Percentiles rank a stretch among this genome's conserved stretches.
phyloP scores from a whole-genome alignment of 2,888 invertebrate genomes.

The Mayetiola destructor region DNA sequence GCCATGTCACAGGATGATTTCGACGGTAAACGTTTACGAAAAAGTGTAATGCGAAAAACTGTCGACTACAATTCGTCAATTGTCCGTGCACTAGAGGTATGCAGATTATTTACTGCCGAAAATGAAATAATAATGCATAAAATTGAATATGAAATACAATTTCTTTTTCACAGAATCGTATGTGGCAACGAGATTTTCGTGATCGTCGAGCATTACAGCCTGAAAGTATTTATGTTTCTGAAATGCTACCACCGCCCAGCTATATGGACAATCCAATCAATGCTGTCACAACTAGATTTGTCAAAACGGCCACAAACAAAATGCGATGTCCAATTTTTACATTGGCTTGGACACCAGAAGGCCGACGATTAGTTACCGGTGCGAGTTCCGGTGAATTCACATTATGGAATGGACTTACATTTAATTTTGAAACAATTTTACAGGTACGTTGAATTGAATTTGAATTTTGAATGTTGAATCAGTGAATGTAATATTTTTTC shows the following conservation, averaged over 20 bases:
- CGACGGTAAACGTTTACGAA: constrained; percentile 88
- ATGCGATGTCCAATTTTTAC: constrained; percentile 99
- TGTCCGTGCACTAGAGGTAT: constrained; percentile 78
- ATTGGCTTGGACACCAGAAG: constrained; percentile 99
- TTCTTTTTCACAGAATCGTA: constrained; percentile 50
- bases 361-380: constrained; percentile 90
- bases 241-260: constrained; percentile 85
- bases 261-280: constrained; percentile 92
- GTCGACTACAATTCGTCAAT: constrained; percentile 96
- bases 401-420: constrained; percentile 99
- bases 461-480: neutral
- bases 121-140: neutral
- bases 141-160: neutral
- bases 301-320: constrained; percentile 99
- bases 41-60: constrained; percentile 93
- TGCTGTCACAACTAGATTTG: constrained; percentile 86
- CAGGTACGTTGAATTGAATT: constrained; percentile 53
- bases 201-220: constrained; percentile 85
- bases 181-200: constrained; percentile 89
- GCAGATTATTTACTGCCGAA: constrained; percentile 16
- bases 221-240: constrained; percentile 87
- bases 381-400: constrained; percentile 99
- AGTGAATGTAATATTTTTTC: neutral
- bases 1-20: constrained; percentile 73
- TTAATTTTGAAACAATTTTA: constrained; percentile 99